phyloP scores from a whole-genome alignment of 2,797 vertebrate species.

The Rhyacichthys aspro region DNA sequence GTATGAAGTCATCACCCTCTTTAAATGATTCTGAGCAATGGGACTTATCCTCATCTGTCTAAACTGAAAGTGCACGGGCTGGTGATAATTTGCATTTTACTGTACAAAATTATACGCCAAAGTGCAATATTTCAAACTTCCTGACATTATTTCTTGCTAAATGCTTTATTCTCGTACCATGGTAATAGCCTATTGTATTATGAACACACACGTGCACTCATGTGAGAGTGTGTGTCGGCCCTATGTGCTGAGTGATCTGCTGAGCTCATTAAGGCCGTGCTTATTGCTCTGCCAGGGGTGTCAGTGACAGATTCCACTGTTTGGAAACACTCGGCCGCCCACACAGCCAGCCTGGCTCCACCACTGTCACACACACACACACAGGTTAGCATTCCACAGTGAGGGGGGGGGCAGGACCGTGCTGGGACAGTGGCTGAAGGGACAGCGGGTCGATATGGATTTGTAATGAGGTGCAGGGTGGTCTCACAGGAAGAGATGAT shows the following conservation, averaged over 20 bases:
- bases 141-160: neutral
- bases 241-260: slow-evolving; percentile 66
- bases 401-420: slow-evolving; percentile 48
- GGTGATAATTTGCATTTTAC: neutral
- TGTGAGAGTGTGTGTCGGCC: slow-evolving; percentile 6
- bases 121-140: slow-evolving; percentile 1
- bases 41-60: neutral
- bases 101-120: neutral
- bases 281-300: slow-evolving; percentile 73
- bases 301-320: slow-evolving; percentile 78
- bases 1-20: neutral
- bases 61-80: neutral
- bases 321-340: slow-evolving; percentile 77
- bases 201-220: neutral
- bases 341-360: slow-evolving; percentile 76
- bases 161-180: neutral
- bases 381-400: slow-evolving; percentile 59
- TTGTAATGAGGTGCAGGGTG: slow-evolving; percentile 50
- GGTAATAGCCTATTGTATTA: slow-evolving; percentile 6
- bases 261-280: slow-evolving; percentile 70
- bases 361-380: slow-evolving; percentile 53
- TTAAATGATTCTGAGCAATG: neutral
- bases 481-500: slow-evolving; percentile 31
- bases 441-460: slow-evolving; percentile 55
- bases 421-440: slow-evolving; percentile 56